Evolutionary conservation across 2,797 vertebrate genomes (phyloP), one percentile per base, ranked within the genome.

Genomic region (Tachyglossus aculeatus): DNA sequence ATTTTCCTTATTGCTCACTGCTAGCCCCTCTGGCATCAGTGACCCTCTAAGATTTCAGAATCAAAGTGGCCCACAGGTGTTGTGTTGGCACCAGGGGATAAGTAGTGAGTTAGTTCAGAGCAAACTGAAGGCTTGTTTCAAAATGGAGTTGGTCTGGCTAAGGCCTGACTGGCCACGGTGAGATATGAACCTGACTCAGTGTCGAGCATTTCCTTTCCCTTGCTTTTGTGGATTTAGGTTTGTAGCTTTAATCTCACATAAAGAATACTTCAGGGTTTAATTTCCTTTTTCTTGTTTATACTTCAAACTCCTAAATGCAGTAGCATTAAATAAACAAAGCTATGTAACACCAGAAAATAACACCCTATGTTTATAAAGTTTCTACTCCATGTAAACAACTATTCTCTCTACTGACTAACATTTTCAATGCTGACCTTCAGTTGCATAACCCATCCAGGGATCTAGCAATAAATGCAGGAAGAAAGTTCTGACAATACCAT

Each of bases 231-330:
- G 53, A 43, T 65, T 68, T 59, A 71, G 36, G 56, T 43, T 43
- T 58, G 52, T 33, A 37, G 69, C 48, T 33, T 66, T 81, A 62
- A 75, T 71, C 85, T 83, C 59, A 56, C 38, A 63, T 57, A 83
- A 85, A 78, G 62, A 24, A 58, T 79, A 64, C 79, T 77, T 81
- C 67, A 85, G 79, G 61, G 60, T 77, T 79, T 79, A 77, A 79
- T 85, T 83, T 85, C 65, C 59, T 68, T 65, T 59, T 79, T 71
- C 69, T 79, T 66, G 40, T 63, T 75, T 80, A 81, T 70, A 77
- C 67, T 65, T 73, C 67, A 75, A 39, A 53, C 59, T 52, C 69
- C 64, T 45, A 58, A 68, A 71, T 70, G 44, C 43, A 73, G 59
- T 81, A 50, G 45, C 61, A 52, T 33, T 29, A 57, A 77, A 80